These are phyloP conservation scores for Epizoanthus stellaris DNA, from an alignment of 92 coral and sea anemone species.

Conservation along the genomic window DNA sequence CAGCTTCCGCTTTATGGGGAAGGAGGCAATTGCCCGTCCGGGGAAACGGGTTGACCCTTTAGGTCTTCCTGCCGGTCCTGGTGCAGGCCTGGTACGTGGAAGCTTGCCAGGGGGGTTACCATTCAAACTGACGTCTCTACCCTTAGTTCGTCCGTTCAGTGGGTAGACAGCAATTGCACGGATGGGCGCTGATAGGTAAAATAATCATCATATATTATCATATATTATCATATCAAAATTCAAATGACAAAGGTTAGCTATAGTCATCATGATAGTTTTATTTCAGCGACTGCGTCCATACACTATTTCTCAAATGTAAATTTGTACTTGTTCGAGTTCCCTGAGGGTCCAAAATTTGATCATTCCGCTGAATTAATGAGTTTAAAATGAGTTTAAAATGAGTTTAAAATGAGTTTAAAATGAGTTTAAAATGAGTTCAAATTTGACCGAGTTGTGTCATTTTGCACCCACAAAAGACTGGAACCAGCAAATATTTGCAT, in stretches of 20 bases:
- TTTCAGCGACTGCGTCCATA: too few relatives aligned
- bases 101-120: slow-evolving; percentile 42
- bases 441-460: too few relatives aligned
- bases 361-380: too few relatives aligned
- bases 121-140: slow-evolving; percentile 68
- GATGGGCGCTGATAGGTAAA: slow-evolving; percentile 20
- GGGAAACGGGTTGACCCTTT: slow-evolving; percentile 28
- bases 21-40: slow-evolving; percentile 7
- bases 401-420: too few relatives aligned
- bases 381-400: too few relatives aligned
- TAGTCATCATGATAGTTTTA: too few relatives aligned
- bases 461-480: too few relatives aligned
- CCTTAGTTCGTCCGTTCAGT: slow-evolving; percentile 58
- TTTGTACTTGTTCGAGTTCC: too few relatives aligned
- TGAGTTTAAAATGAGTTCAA: too few relatives aligned
- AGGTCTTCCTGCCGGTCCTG: slow-evolving; percentile 13
- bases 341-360: too few relatives aligned
- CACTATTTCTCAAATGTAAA: too few relatives aligned
- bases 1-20: slow-evolving; percentile 25
- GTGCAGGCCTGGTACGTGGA: slow-evolving; percentile 28
- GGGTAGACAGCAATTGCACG: slow-evolving; percentile 79
- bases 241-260: not conserved
- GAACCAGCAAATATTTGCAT: too few relatives aligned
- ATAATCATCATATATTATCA: not conserved
- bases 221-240: not conserved